These are phyloP conservation scores for Pseudonaja textilis DNA, from an alignment of 2,113 vertebrate species.

Conservation along the genomic window DNA sequence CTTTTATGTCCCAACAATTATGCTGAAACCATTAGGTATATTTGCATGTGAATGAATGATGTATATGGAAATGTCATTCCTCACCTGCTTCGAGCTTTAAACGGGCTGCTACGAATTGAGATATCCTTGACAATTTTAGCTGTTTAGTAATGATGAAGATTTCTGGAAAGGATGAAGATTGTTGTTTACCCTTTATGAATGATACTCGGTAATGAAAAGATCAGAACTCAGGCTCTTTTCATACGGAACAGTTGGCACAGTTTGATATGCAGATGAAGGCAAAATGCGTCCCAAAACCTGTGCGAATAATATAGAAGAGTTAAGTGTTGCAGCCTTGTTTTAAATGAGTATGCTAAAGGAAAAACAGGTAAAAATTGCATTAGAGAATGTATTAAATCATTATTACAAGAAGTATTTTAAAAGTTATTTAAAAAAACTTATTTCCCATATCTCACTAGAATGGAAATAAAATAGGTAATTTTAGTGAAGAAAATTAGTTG, in stretches of 20 bases:
- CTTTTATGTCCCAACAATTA: background rate
- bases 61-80: background rate
- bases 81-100: background rate
- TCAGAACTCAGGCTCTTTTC: background rate
- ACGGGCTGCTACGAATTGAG: background rate
- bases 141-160: background rate
- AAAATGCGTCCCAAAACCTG: background rate
- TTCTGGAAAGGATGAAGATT: background rate
- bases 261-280: background rate
- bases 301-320: background rate
- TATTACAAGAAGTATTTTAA: background rate
- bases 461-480: background rate
- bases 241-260: background rate
- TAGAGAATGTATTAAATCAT: background rate
- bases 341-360: background rate
- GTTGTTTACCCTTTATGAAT: background rate
- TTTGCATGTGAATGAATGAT: background rate
- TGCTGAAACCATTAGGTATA: background rate
- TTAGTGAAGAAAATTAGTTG: background rate
- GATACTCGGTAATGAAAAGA: background rate
- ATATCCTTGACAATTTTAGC: background rate
- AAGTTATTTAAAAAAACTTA: background rate
- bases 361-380: background rate
- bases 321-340: background rate
- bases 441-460: background rate